Base-by-base conservation (phyloP, 2,888 invertebrate species). In the Quadroppia sp. region DNA sequence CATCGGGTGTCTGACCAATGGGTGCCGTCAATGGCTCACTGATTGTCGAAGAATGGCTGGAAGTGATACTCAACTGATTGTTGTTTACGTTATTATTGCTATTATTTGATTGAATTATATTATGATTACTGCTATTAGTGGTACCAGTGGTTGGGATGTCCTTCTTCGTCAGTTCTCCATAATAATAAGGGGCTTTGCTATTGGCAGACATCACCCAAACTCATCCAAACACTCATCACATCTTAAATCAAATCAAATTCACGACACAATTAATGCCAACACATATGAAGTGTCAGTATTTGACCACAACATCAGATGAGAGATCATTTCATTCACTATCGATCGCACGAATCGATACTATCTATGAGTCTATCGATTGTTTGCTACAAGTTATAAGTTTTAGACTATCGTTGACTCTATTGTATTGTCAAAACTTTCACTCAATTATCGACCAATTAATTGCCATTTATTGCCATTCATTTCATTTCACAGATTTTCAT, bases 181-280 rank as follows among this genome's bases (percentile, higher is more conserved):
- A 78, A 64, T 78, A 78, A 72, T 78, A 78, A 40, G 78, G 78
- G 25, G 77, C 78, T 70, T 77, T 78, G 30, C 53, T 56, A 56
- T 56, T 71, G 20, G 23, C 50, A 48, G 71, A 71, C 71, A 50
- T 50, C 28, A 53, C 25, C 23, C 53, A 4, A 53, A 20, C 25
- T 23, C 7, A 23, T 20, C 20, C 53, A 13, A n/a, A 7, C 23
- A 20, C 20, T 20, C 48, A 36, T n/a, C n/a, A n/a, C n/a, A n/a
- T n/a, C n/a, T n/a, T n/a, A n/a, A n/a, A n/a, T n/a, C 45, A 11
- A n/a, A 36, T 36, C 36, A 36, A 4, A 36, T 36, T 36, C 36
- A 36, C 36, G 6, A 36, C 36, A 7, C 6, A 36, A 36, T 59
- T 20, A 59, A 59, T 59, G 59, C 30, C 59, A 59, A 59, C 59